Evolutionary conservation across 2,888 invertebrate genomes (phyloP).

Genomic region (Dolichopus griseipennis): DNA sequence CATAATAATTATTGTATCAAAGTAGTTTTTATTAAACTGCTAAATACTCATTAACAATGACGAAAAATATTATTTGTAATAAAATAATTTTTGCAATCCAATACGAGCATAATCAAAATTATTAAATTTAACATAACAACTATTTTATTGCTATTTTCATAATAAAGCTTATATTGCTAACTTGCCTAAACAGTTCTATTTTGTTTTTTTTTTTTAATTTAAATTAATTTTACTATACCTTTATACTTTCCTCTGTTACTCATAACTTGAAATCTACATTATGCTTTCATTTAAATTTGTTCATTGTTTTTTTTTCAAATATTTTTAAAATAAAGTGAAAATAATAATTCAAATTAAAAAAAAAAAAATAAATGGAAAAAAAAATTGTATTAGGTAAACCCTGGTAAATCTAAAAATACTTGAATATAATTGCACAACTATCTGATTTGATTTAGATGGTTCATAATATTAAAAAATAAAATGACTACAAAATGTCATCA

Average conservation of each 20-base stretch:
- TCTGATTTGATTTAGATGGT: neutral
- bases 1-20: too few relatives aligned
- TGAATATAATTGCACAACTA: neutral
- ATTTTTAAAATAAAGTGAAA: constrained; percentile 21
- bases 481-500: neutral
- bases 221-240: constrained; percentile 29
- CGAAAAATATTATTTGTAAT: too few relatives aligned
- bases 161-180: neutral
- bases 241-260: constrained; percentile 41
- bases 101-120: neutral
- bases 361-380: constrained; percentile 20
- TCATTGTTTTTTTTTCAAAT: constrained; percentile 17
- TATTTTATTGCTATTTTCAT: neutral
- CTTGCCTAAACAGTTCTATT: neutral
- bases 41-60: too few relatives aligned
- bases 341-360: constrained; percentile 13
- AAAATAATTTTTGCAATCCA: too few relatives aligned
- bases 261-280: constrained; percentile 33
- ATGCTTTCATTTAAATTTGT: constrained; percentile 23
- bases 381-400: constrained; percentile 27
- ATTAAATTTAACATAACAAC: neutral
- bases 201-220: neutral
- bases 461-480: too few relatives aligned
- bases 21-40: too few relatives aligned
- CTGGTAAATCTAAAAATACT: constrained; percentile 2